Base-by-base conservation (phyloP, 2,797 vertebrate species). In the Syncerus caffer region DNA sequence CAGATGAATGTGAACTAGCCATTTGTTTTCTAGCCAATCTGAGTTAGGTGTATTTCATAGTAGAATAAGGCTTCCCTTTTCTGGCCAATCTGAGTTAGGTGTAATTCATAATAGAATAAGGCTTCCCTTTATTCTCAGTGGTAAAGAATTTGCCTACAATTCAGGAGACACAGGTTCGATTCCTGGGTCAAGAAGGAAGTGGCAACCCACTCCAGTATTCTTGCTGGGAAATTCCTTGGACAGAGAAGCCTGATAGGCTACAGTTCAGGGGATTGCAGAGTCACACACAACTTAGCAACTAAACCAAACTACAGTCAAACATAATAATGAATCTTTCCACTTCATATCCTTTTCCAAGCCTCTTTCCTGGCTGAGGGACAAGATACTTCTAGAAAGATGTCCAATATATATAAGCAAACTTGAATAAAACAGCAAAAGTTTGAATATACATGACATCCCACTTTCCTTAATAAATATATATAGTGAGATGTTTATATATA, bases 1-100 rank as follows among this genome's bases (percentile, higher is more conserved):
- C 55, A 96, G 93, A 10, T 19, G 91, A 93, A 96, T 17, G 92
- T 85, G 96, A 98, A 98, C 42, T 62, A 88, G 93, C 45, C 82
- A 67, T 97, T 98, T 98, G 93, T 97, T 98, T 97, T 94, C 95
- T 79, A 98, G 97, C 95, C 98, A 97, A 92, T 97, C 84, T 98
- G 93, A 97, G 96, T 94, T 17, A 95, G 97, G 62, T 76, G n/a
- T 95, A 98, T 98, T 96, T 98, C 95, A 96, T 96, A 98, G 96
- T 51, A 93, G 57, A 95, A 34, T 25, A 42, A 74, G 38, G 38
- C 38, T 25, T 42, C 34, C 21, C 17, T 97, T 98, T 97, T 94
- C 95, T 79, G 97, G 97, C 95, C 98, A 97, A 91, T 97, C 84
- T 98, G 93, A 98, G 96, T 94, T 19, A 95, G 97, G 62, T 76